phyloP scores from a whole-genome alignment of 2,113 vertebrate genomes.

The Engystomops pustulosus region DNA sequence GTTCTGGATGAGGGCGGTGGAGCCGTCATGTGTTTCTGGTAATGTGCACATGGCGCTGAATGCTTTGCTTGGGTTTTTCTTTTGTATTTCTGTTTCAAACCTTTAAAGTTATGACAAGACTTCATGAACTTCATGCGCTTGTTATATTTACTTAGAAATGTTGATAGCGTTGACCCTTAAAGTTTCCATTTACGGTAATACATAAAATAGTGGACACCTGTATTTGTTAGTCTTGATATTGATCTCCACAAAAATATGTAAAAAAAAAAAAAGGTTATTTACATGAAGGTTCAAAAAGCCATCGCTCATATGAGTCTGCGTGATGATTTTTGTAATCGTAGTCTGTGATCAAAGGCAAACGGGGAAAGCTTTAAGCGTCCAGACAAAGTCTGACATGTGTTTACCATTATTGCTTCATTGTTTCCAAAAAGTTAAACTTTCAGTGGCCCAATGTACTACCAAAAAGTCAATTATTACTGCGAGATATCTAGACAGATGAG shows the following conservation, averaged over 20 bases:
- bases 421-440: background rate
- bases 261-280: constrained; percentile 31
- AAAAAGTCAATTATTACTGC: background rate
- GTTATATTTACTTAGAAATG: constrained; percentile 10
- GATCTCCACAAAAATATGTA: constrained; percentile 26
- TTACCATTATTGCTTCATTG: constrained; percentile 13
- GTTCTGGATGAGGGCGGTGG: background rate
- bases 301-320: background rate
- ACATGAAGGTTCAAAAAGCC: constrained; percentile 21
- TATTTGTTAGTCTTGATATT: constrained; percentile 38
- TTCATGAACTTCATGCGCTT: background rate
- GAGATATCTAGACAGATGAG: background rate
- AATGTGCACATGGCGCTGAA: constrained; percentile 22
- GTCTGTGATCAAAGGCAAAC: constrained; percentile 33
- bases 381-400: constrained; percentile 12
- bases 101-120: constrained; percentile 15
- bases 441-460: background rate
- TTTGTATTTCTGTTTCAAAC: background rate
- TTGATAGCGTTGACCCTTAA: background rate
- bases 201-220: constrained; percentile 11
- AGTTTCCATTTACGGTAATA: constrained; percentile 13
- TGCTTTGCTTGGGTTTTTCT: background rate
- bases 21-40: constrained; percentile 19
- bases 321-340: constrained; percentile 16
- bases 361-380: background rate